Base-by-base conservation (phyloP, 1,140 invertebrate species). In the Diachasmimorpha longicaudata region DNA sequence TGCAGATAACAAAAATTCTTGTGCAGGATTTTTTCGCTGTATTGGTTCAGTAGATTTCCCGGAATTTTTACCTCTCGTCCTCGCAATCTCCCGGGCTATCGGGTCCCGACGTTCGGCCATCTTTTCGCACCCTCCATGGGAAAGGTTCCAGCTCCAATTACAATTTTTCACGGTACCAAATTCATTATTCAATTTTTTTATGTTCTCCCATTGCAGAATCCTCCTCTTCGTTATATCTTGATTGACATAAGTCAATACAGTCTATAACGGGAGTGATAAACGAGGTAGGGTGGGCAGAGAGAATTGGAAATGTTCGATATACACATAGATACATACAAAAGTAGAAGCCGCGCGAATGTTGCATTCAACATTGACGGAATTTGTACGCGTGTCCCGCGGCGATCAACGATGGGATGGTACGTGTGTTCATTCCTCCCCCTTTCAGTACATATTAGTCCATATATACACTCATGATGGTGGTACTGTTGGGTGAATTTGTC, bases 211-310 rank as follows among this genome's bases (percentile, higher is more conserved):
- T 52, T 36, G 66, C n/a, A 6, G 58, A 63, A 63, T 63, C 69
- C 63, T 31, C 9, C 66, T 70, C 37, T 70, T 75, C 13, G 48
- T 46, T 58, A 63, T 63, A 31, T 58, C 44, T 76, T 86, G 86
- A 87, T 87, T 86, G 86, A 88, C 85, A 85, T 79, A 81, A 84
- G 84, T 86, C 85, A 85, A 86, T 87, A 86, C 83, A 85, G 81
- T 85, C 81, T 84, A 81, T 84, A 82, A 82, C 79, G 78, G 77
- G 78, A 78, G 80, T 77, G 77, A 86, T 85, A 84, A 85, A 83
- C 78, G 81, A 63, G 58, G 74, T 67, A 78, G 79, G 69, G 44
- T 55, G 67, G 78, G 13, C 31, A 25, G 58, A 14, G 23, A 25
- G 23, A 63, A 63, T 63, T 63, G 58, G 77, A 70, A 75, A 75